These are phyloP conservation scores for Aix galericulata DNA, from an alignment of 2,113 vertebrate species.

Conservation along the genomic window DNA sequence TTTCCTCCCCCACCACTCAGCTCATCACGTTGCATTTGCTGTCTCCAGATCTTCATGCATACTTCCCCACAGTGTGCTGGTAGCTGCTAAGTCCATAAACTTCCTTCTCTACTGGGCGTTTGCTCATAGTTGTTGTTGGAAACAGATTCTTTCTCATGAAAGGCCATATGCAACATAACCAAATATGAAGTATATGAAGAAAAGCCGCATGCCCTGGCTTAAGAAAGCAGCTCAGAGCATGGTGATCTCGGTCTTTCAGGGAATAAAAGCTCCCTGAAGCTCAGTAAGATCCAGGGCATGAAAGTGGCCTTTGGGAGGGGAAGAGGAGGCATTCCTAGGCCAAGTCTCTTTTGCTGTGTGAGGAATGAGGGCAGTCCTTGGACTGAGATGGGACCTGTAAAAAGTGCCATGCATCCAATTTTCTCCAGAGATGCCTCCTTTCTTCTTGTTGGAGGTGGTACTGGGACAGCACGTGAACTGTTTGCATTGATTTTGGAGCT, in stretches of 20 bases:
- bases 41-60: background rate
- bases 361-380: background rate
- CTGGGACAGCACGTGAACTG: background rate
- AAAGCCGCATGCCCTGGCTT: background rate
- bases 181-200: background rate
- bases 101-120: background rate
- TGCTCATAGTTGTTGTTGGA: background rate
- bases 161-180: accelerated
- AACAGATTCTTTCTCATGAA: background rate
- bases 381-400: background rate
- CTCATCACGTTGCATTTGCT: background rate
- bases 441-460: background rate
- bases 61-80: background rate
- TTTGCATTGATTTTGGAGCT: background rate
- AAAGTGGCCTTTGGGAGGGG: background rate
- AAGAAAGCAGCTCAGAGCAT: background rate
- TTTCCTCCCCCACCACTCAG: background rate
- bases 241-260: background rate
- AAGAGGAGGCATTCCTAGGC: background rate
- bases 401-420: background rate
- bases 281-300: background rate
- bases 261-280: background rate
- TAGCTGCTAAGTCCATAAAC: background rate
- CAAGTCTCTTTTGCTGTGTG: background rate
- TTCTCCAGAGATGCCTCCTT: background rate